phyloP scores from a whole-genome alignment of 2,797 vertebrate genomes.

The Ceryle rudis region DNA sequence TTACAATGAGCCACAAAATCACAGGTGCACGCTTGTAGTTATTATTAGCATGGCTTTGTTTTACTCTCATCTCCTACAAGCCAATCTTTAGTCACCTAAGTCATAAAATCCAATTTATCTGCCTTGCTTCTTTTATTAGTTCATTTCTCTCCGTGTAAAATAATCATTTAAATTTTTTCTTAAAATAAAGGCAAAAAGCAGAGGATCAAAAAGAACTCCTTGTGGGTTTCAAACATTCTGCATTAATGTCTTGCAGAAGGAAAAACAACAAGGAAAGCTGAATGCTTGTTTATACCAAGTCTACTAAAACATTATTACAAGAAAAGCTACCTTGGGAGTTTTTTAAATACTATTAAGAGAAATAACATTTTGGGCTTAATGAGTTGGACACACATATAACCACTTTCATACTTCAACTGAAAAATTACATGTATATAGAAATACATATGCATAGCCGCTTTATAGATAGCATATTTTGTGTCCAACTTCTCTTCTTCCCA shows the following conservation, averaged over 20 bases:
- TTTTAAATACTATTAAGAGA: neutral
- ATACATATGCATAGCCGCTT: accelerated
- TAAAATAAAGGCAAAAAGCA: neutral
- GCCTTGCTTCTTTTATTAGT: neutral
- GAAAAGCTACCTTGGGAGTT: neutral
- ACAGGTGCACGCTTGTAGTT: conserved; percentile 30
- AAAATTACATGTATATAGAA: neutral
- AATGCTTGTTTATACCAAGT: neutral
- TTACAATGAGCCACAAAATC: conserved; percentile 40
- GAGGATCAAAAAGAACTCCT: neutral
- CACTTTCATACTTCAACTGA: neutral
- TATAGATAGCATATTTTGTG: neutral
- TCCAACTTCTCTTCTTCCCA: neutral
- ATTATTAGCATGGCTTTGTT: conserved; percentile 39
- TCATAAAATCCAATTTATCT: conserved; percentile 28
- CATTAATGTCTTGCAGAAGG: neutral
- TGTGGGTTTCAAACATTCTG: neutral
- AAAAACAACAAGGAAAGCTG: neutral
- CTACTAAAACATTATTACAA: neutral
- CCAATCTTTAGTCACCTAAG: conserved; percentile 11
- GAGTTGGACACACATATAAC: neutral
- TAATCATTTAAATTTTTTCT: neutral
- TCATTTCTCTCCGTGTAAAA: neutral
- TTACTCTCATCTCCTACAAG: conserved; percentile 19
- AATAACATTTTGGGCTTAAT: neutral